Conservation (phyloP, 2,888 invertebrate species). For the Icerya purchasi region DNA sequence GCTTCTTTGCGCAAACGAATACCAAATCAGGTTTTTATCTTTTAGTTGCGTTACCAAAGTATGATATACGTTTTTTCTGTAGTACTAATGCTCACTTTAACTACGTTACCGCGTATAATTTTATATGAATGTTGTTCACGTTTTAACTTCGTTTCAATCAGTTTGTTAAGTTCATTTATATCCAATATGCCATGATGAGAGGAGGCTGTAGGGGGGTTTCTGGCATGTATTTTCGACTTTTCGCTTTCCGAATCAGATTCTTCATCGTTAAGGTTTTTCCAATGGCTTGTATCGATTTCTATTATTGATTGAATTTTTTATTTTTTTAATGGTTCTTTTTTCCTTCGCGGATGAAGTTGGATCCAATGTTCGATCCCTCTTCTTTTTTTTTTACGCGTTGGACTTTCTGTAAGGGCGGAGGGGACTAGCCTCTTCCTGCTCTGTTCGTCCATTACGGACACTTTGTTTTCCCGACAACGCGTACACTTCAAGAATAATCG, state of each 20-base stretch:
- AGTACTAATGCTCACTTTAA: background rate
- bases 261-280: background rate
- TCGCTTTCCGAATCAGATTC: too few species aligned
- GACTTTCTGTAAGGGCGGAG: too few species aligned
- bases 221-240: background rate
- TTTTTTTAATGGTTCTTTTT: background rate
- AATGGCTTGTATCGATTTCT: background rate
- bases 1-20: background rate
- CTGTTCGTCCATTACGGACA: too few species aligned
- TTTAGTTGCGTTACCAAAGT: background rate
- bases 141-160: background rate
- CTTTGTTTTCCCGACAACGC: too few species aligned
- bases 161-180: background rate
- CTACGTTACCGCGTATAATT: background rate
- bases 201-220: background rate
- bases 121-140: background rate
- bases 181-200: background rate
- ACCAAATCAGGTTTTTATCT: background rate
- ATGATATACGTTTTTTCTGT: background rate
- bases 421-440: too few species aligned
- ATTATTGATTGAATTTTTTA: background rate
- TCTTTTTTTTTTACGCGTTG: too few species aligned
- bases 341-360: background rate
- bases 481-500: too few species aligned
- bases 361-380: background rate